Percentiles rank a stretch among this genome's conserved stretches.
These are phyloP conservation scores for Pteria penguin DNA, from an alignment of 2,888 invertebrate species.

Conservation along the genomic window DNA sequence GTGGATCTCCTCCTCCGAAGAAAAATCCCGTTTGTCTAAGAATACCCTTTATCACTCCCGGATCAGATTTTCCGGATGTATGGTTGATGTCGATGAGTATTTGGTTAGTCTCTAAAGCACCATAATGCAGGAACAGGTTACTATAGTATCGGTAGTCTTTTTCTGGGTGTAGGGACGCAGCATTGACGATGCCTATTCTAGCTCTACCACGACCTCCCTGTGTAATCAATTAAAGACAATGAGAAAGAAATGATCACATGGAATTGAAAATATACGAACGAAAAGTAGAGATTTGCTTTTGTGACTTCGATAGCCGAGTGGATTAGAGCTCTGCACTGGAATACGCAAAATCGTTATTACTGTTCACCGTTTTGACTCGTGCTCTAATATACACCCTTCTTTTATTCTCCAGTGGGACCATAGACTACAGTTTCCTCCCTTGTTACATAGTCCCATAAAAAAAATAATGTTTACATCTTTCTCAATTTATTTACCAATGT, in stretches of 20 bases:
- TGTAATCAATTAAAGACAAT: background rate
- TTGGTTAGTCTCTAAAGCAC: slow-evolving; percentile 56
- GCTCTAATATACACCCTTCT: no score
- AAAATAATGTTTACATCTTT: no score
- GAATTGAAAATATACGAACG: background rate
- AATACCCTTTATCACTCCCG: slow-evolving; percentile 51
- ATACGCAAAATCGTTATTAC: no score
- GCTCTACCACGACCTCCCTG: slow-evolving; percentile 62
- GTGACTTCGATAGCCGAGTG: no score
- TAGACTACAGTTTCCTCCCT: no score
- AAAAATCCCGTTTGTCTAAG: slow-evolving; percentile 64
- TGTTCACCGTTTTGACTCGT: no score
- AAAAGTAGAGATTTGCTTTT: no score
- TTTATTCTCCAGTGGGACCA: no score
- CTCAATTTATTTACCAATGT: no score
- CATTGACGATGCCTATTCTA: slow-evolving; percentile 63
- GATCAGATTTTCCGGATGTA: slow-evolving; percentile 48
- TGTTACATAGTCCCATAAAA: no score
- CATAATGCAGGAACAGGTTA: slow-evolving; percentile 55
- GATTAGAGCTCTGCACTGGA: no score
- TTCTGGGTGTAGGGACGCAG: slow-evolving; percentile 55
- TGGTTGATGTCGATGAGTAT: slow-evolving; percentile 60
- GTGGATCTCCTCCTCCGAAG: slow-evolving; percentile 48
- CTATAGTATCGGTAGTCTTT: slow-evolving; percentile 53
- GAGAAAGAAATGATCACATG: no score